A percentile compares a stretch with the other conserved stretches of the same genome.
These are phyloP conservation scores for Rallus crepitans DNA, from an alignment of 2,797 vertebrate species.

Conservation along the genomic window DNA sequence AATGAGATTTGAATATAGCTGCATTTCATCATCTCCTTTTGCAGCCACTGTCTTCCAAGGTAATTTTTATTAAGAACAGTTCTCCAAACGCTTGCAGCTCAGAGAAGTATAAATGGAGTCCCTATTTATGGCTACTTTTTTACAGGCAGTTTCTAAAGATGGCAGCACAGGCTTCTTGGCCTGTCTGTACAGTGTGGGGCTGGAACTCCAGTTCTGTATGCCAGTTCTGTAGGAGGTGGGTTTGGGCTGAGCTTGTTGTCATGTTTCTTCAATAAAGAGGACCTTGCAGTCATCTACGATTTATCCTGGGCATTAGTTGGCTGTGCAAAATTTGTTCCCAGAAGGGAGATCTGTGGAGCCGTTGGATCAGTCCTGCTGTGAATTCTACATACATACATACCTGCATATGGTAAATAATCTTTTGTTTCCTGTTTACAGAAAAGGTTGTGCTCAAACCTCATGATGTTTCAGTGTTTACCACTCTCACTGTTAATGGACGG, in stretches of 20 bases:
- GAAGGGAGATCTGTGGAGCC: slow-evolving; percentile 41
- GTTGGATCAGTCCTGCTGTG: slow-evolving; percentile 21
- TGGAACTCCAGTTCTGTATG: not conserved
- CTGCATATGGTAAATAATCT: slow-evolving; percentile 40
- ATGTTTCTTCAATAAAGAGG: not conserved
- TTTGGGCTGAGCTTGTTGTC: not conserved
- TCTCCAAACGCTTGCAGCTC: not conserved
- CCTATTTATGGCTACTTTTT: not conserved
- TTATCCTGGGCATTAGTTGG: not conserved
- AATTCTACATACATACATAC: slow-evolving; percentile 32
- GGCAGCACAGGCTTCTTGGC: not conserved
- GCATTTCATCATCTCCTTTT: not conserved
- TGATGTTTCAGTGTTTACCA: slow-evolving; percentile 96
- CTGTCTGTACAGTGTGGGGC: not conserved
- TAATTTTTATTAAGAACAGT: not conserved
- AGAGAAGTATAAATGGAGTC: not conserved
- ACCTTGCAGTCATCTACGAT: not conserved
- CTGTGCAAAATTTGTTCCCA: not conserved
- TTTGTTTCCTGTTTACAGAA: slow-evolving; percentile 84
- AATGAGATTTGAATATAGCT: not conserved
- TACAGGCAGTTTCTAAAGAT: not conserved
- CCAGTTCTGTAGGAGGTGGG: not conserved
- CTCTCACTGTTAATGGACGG: slow-evolving; percentile 92
- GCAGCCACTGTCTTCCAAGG: not conserved
- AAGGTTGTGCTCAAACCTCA: slow-evolving; percentile 93